These are phyloP conservation scores for Ceyx margarethae DNA, from an alignment of 2,113 vertebrate species.

Conservation along the genomic window DNA sequence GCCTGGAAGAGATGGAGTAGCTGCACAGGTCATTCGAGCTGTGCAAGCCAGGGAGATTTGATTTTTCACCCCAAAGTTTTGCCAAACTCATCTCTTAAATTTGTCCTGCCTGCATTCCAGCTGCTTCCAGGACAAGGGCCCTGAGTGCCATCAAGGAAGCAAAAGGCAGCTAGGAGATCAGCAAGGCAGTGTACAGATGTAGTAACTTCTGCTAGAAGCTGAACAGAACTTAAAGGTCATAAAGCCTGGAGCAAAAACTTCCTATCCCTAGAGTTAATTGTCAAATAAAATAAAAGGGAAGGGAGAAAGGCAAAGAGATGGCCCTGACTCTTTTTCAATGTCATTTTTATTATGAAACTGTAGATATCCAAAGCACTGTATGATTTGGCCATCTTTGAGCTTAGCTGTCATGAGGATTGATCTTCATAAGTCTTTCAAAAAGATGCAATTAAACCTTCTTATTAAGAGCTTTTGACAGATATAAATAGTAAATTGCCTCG, in stretches of 20 bases:
- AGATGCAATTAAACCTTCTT: not conserved
- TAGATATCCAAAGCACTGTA: not conserved
- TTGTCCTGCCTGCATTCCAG: not conserved
- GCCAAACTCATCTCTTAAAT: not conserved
- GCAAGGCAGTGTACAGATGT: not conserved
- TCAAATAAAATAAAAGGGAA: not conserved
- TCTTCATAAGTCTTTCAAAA: not conserved
- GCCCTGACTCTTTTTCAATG: not conserved
- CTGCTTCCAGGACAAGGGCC: rapidly evolving
- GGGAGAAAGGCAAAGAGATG: not conserved
- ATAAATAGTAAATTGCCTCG: not conserved
- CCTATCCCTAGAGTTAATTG: not conserved
- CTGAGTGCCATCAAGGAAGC: not conserved
- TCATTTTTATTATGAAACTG: not conserved
- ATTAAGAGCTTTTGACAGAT: not conserved
- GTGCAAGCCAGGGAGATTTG: not conserved
- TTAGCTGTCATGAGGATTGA: not conserved
- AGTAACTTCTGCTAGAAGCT: not conserved
- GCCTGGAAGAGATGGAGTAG: not conserved
- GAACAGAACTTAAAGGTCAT: not conserved
- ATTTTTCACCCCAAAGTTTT: not conserved
- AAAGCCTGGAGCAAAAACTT: not conserved
- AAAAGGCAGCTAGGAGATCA: not conserved
- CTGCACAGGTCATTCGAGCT: not conserved
- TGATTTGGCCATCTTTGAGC: not conserved